phyloP scores from a whole-genome alignment of 2,797 vertebrate species.

The Cryptoblepharus egeriae region DNA sequence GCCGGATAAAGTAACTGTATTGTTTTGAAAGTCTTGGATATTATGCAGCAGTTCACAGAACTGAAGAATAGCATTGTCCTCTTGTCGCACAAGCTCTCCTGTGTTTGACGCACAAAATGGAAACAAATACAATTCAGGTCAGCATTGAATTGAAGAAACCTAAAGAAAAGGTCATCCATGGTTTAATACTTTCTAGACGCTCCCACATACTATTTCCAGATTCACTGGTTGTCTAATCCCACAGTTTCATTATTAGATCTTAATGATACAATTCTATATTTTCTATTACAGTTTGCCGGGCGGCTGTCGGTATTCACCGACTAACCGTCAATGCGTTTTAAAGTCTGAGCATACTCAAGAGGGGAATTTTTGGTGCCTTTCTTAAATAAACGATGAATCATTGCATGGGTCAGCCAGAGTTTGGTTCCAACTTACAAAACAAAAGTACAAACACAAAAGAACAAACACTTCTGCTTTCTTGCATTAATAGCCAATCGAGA shows the following conservation, averaged over 20 bases:
- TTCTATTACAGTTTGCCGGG: constrained; percentile 77
- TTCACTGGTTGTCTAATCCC: constrained; percentile 69
- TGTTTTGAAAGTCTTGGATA: not conserved
- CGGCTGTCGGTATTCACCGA: constrained; percentile 13
- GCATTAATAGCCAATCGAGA: constrained; percentile 52
- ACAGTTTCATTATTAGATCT: constrained; percentile 75
- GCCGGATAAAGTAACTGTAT: not conserved
- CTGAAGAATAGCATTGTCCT: not conserved
- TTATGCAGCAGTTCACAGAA: not conserved
- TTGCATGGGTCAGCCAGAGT: constrained; percentile 28
- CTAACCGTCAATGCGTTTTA: constrained; percentile 63
- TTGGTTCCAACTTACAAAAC: constrained; percentile 39
- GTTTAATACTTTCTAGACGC: constrained; percentile 44
- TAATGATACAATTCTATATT: constrained; percentile 71
- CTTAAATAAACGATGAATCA: constrained; percentile 53
- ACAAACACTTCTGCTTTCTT: constrained; percentile 58
- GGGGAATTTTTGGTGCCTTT: constrained; percentile 42
- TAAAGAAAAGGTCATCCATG: not conserved
- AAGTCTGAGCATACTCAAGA: constrained; percentile 45
- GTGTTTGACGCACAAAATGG: not conserved
- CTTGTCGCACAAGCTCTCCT: not conserved
- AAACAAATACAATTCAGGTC: not conserved
- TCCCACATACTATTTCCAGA: constrained; percentile 72
- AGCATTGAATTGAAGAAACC: not conserved
- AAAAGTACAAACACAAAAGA: constrained; percentile 47